Evolutionary conservation across 2,113 vertebrate species (phyloP).

Genomic region (Pangasianodon hypophthalmus): DNA sequence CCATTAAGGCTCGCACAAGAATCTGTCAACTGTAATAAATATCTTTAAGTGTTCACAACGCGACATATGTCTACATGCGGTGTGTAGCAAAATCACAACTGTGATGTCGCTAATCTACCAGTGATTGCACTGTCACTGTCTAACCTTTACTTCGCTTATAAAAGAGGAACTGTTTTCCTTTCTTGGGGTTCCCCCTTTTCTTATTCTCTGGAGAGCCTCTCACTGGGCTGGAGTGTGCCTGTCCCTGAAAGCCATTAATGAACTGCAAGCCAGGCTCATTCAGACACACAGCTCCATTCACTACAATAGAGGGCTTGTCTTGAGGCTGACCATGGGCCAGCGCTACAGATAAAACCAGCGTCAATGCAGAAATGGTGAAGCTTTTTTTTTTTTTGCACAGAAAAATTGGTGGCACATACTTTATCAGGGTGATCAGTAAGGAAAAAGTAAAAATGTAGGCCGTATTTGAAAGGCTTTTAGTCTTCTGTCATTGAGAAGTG

Average conservation of each 20-base stretch:
- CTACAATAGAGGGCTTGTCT: conserved; percentile 50
- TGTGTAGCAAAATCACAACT: neutral
- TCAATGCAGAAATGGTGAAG: neutral
- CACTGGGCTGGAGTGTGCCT: conserved; percentile 37
- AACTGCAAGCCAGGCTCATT: conserved; percentile 50
- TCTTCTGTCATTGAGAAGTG: neutral
- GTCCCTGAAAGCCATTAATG: conserved; percentile 45
- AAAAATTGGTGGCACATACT: neutral
- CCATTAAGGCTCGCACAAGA: too few relatives aligned
- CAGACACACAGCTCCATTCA: conserved; percentile 37
- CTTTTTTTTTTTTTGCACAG: neutral
- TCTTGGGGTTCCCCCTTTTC: neutral
- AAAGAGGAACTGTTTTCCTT: conserved; percentile 7
- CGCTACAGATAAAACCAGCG: conserved; percentile 12
- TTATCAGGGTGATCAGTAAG: neutral
- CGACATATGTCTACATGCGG: neutral
- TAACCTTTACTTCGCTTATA: neutral
- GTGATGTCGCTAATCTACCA: neutral
- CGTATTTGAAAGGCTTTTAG: neutral
- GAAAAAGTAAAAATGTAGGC: neutral
- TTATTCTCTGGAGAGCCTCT: conserved; percentile 46
- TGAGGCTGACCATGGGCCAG: conserved; percentile 34
- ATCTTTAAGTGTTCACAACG: neutral
- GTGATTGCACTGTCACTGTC: neutral
- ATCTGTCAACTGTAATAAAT: neutral